Evolutionary conservation across 2,797 vertebrate species (phyloP).

Genomic region (Sebastes itinus): DNA sequence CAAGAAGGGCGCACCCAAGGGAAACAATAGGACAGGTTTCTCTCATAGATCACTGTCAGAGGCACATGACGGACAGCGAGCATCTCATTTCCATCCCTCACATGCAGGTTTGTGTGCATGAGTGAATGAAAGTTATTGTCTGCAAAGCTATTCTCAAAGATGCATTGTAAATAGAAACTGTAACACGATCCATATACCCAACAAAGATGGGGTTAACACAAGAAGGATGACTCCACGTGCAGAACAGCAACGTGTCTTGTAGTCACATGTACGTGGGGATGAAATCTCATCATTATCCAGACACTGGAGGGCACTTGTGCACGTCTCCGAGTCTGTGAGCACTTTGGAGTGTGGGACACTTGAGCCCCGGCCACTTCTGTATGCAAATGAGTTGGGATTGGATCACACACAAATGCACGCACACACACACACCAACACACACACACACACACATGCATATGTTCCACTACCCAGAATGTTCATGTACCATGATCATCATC

Average conservation of each 20-base stretch:
- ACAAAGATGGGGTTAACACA: background rate
- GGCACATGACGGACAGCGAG: background rate
- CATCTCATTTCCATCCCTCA: conserved; percentile 7
- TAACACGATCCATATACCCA: background rate
- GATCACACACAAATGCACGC: background rate
- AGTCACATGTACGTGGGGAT: conserved; percentile 6
- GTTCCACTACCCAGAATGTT: conserved; percentile 30
- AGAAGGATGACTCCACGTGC: background rate
- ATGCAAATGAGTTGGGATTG: conserved; percentile 20
- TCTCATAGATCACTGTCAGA: background rate
- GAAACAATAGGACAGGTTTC: conserved; percentile 34
- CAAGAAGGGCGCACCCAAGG: background rate
- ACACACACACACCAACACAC: background rate
- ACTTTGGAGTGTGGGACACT: conserved; percentile 28
- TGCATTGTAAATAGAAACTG: background rate
- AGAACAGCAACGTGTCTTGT: background rate
- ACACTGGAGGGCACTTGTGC: conserved; percentile 30
- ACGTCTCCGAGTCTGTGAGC: conserved; percentile 1
- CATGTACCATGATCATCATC: conserved; percentile 42
- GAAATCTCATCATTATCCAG: conserved; percentile 12
- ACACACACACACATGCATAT: conserved; percentile 3
- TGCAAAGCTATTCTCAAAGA: background rate
- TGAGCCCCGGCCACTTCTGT: conserved; percentile 18
- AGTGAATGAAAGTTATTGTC: background rate
- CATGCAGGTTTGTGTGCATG: background rate